Evolutionary conservation across 2,113 vertebrate genomes (phyloP), one percentile per base, ranked within the genome.

Genomic region (Muntiacus reevesi): DNA sequence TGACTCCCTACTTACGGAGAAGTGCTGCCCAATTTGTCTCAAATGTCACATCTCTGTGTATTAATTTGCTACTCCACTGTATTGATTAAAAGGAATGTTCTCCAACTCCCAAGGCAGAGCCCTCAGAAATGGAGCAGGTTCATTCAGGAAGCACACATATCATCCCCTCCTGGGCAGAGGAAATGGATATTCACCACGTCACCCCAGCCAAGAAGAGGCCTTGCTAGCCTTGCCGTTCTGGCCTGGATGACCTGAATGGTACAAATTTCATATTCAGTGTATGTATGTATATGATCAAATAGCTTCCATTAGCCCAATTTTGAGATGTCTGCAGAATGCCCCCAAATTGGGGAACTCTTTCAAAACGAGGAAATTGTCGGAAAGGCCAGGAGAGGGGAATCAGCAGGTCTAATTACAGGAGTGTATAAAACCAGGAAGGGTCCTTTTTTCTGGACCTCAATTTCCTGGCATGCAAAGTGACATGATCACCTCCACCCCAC

Each of bases 11-110:
- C 96, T 98, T 97, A 57, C 6, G 96, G 96, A 98, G 97, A 97
- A 97, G 92, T 95, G 85, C 89, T 84, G 28, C 82, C 98, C 98
- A 50, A 98, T 98, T 98, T 98, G 89, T 98, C 98, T 96, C 47
- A 97, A 98, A 97, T 98, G 98, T 94, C 98, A 98, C 25, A 96
- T 98, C 79, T 8, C 97, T 86, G 47, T 59, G 97, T 91, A 98
- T 98, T 98, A 98, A 98, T 98, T 98, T 98, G 97, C 97, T 98
- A 88, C 57, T 96, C 15, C 1, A 91, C 94, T 71, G 98, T 96
- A 64, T 92, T 60, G 96, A 98, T 88, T 97, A 96, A 54, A 98
- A 98, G 97, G 95, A 95, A 97, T 97, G 81, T 85, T 97, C 91
- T 67, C 78, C 19, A 89, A 83, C 89, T 98, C 97, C 92, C 87